Evolutionary conservation across 2,113 vertebrate species (phyloP).

Genomic region (Phylloscopus whistleri): DNA sequence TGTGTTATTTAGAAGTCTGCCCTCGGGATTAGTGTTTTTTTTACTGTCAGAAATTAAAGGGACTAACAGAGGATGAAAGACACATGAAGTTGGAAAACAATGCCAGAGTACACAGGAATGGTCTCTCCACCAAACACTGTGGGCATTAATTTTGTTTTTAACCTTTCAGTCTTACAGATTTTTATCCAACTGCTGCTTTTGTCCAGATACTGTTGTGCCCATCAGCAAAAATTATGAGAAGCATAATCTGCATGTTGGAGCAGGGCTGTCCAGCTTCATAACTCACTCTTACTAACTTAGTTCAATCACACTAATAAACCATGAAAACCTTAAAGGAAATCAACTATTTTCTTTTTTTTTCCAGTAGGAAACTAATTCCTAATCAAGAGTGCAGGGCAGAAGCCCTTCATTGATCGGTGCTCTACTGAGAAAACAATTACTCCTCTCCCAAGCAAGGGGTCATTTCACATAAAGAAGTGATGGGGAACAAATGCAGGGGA

Average conservation of each 20-base stretch:
- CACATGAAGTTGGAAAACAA: not conserved
- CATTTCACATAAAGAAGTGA: not conserved
- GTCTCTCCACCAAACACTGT: not conserved
- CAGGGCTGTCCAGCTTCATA: not conserved
- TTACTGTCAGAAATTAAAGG: not conserved
- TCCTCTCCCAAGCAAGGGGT: not conserved
- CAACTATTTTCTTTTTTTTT: not conserved
- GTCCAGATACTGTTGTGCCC: not conserved
- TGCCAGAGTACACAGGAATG: not conserved
- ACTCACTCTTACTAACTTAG: not conserved
- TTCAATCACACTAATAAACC: not conserved
- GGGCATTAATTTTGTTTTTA: not conserved
- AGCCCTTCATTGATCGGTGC: not conserved
- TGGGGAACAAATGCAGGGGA: not conserved
- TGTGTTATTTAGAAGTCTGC: not conserved
- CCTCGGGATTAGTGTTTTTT: not conserved
- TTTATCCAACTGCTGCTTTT: not conserved
- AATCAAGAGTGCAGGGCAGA: not conserved
- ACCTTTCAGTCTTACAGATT: not conserved
- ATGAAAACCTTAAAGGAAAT: not conserved
- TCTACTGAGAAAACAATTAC: conserved; percentile 24
- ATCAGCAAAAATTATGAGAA: not conserved
- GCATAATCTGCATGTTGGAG: not conserved
- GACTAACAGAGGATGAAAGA: not conserved
- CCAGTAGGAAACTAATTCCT: not conserved